These are phyloP conservation scores for Bryconaethiops microstoma DNA, from an alignment of 2,797 vertebrate species.

Conservation along the genomic window DNA sequence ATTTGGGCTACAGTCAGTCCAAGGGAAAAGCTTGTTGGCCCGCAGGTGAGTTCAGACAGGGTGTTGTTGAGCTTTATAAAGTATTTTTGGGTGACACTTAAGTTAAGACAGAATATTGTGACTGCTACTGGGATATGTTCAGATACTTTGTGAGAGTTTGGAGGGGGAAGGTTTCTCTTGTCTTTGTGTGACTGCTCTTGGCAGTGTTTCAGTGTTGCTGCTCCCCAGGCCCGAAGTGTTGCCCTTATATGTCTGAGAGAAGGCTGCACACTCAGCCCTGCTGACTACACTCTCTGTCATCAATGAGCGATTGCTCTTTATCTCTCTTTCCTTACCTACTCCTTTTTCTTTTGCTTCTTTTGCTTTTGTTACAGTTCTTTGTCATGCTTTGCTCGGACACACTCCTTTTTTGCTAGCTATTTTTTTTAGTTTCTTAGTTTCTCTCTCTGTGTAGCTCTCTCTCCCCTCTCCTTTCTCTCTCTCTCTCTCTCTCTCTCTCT, in stretches of 20 bases:
- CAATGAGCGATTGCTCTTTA: conserved; percentile 6
- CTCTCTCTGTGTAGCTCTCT: neutral
- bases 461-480: too few species aligned
- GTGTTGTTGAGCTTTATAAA: neutral
- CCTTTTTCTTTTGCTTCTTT: neutral
- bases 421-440: neutral
- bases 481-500: neutral
- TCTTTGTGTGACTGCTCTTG: conserved; percentile 34
- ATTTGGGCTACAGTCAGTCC: neutral
- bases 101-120: neutral
- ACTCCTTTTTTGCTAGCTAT: neutral
- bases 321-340: conserved; percentile 11
- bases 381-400: neutral
- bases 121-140: neutral
- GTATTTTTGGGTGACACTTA: neutral
- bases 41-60: too few species aligned
- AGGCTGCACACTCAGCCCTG: conserved; percentile 15
- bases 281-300: conserved; percentile 25
- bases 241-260: conserved; percentile 75
- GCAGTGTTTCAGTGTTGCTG: conserved; percentile 49
- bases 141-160: neutral
- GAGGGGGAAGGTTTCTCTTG: conserved; percentile 7
- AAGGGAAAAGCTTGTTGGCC: too few species aligned
- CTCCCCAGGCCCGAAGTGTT: conserved; percentile 32
- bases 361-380: conserved; percentile 7